Percentiles rank a stretch among this genome's conserved stretches.
Evolutionary conservation across 30 jellyfish, hydroid and myxozoan genomes (phyloP).

Genomic region (Aurelia coerulea): DNA sequence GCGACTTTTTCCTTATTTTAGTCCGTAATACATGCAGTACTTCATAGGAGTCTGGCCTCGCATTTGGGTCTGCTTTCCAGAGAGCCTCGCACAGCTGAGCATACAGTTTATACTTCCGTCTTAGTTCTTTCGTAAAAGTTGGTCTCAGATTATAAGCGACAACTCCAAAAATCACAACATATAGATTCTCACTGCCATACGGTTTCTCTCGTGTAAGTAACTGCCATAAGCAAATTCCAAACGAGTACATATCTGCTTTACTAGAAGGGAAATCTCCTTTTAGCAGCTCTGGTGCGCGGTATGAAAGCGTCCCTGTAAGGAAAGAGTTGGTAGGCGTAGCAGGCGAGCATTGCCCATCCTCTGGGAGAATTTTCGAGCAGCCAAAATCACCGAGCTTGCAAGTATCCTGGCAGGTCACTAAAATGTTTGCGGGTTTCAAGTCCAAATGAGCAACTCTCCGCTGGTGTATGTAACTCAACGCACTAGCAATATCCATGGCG

Average conservation of each 20-base stretch:
- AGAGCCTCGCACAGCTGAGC: conserved; percentile 82
- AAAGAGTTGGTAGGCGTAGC: conserved; percentile 98
- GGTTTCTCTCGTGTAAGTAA: conserved; percentile 95
- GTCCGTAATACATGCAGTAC: conserved; percentile 72
- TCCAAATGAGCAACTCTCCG: conserved; percentile 95
- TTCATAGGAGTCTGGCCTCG: conserved; percentile 89
- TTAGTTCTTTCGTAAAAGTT: conserved; percentile 64
- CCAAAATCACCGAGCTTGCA: conserved; percentile 99
- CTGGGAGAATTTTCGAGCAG: conserved; percentile 91
- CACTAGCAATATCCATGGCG: conserved; percentile 93
- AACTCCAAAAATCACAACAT: conserved; percentile 97
- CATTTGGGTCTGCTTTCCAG: conserved; percentile 93
- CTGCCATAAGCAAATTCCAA: conserved; percentile 98
- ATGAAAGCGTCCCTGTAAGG: conserved; percentile 96
- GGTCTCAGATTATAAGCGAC: conserved; percentile 97
- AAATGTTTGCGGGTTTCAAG: conserved; percentile 96
- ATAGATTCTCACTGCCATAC: conserved; percentile 94
- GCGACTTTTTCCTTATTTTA: conserved; percentile 22
- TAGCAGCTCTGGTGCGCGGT: conserved; percentile 95
- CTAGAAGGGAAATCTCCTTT: conserved; percentile 97
- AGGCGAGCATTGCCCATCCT: conserved; percentile 95
- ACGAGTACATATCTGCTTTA: conserved; percentile 97
- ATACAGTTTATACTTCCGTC: conserved; percentile 68
- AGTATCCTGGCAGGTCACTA: conserved; percentile 85
- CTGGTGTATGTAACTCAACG: conserved; percentile 87